Evolutionary conservation across 2,888 invertebrate genomes (phyloP), one percentile per base, ranked within the genome.

Genomic region (Coecobrya sp.): DNA sequence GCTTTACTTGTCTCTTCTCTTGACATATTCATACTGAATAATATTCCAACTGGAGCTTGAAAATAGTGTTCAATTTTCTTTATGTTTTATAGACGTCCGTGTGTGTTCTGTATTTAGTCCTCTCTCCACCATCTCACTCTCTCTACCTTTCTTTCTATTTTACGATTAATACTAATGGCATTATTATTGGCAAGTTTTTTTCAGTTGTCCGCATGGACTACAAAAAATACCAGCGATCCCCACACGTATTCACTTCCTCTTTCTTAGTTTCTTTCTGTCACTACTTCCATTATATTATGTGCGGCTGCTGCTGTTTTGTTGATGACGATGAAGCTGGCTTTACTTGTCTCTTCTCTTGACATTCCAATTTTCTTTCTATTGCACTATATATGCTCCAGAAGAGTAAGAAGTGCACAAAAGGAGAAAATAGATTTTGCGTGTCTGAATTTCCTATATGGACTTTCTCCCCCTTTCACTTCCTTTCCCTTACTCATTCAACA

Each of bases 301-400:
- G 11, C 10, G 8, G 68, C 30, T 52, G 36, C 13, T 65, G 10
- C 65, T 65, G 27, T 65, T 36, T 30, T 19, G 30, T 70, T 36
- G 70, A 73, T 10, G 73, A 22, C 25, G 65, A 13, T 84, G 59
- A n/a, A 27, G 16, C 27, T 36, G 62, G 82, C 62, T 84, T 36
- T 81, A 55, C 82, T 84, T 84, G 82, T 84, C 82, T 84, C 45
- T 45, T 87, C 49, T 27, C 30, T 42, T 87, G 87, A 87, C 87
- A 87, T 87, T 87, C 87, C 87, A 87, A 76, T 87, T 87, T 87
- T 79, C 76, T 87, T 42, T 13, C 52, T 27, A 52, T 55, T 81
- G 45, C 45, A n/a, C n/a, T n/a, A n/a, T 49, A 8, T 19, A 73
- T 45, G 42, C 73, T 73, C 45, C 19, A 45, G 3, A 73, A 36